These are phyloP conservation scores for Gryon sp. DNA, from an alignment of 1,140 invertebrate species.

Conservation along the genomic window DNA sequence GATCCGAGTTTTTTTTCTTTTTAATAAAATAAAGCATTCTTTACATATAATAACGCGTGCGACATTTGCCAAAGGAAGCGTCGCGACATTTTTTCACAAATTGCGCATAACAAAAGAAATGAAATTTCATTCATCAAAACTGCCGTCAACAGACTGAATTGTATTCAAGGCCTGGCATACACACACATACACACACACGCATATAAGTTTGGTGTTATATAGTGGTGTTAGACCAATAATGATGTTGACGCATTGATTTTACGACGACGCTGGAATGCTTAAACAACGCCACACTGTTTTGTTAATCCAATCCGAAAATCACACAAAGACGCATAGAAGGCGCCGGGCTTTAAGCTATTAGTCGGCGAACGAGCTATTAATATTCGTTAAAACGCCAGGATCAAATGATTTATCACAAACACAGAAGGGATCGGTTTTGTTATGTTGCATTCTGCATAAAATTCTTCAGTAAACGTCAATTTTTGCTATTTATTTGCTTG, in stretches of 20 bases:
- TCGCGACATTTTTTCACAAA: slow-evolving; percentile 5
- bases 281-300: slow-evolving; percentile 15
- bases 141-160: neutral
- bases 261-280: neutral
- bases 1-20: too few relatives aligned
- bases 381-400: slow-evolving; percentile 14
- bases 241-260: neutral
- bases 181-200: slow-evolving; percentile 35
- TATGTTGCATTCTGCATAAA: slow-evolving; percentile 15
- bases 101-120: slow-evolving; percentile 3
- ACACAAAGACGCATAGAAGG: slow-evolving; percentile 1
- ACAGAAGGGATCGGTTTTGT: neutral
- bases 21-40: too few relatives aligned
- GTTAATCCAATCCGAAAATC: slow-evolving; percentile 27
- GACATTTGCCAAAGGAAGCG: too few relatives aligned
- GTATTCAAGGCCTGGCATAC: slow-evolving; percentile 17
- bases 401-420: slow-evolving; percentile 15
- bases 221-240: slow-evolving; percentile 16
- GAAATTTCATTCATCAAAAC: slow-evolving; percentile 15
- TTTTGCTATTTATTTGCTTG: too few relatives aligned
- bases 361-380: slow-evolving; percentile 24
- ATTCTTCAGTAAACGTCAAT: neutral
- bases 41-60: slow-evolving; percentile 7
- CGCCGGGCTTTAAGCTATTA: slow-evolving; percentile 16
- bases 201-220: slow-evolving; percentile 33